phyloP scores from a whole-genome alignment of 2,888 invertebrate genomes.

The Cenopis cana region DNA sequence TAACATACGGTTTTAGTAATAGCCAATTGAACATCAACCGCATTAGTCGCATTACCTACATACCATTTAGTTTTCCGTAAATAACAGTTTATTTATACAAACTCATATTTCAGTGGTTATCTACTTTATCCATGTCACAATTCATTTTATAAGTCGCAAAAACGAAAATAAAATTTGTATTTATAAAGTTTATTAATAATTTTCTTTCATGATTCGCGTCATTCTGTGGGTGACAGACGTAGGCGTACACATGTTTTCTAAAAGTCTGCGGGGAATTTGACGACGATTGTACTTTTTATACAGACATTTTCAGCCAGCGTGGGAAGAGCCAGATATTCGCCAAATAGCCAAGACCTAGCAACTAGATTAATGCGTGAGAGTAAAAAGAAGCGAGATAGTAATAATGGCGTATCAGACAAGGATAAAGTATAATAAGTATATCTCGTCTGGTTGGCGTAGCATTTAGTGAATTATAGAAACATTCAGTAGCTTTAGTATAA shows the following conservation, averaged over 20 bases:
- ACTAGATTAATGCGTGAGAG: not conserved
- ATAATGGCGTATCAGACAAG: too few relatives aligned
- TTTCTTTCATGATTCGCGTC: constrained; percentile 33
- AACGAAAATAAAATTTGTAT: constrained; percentile 26
- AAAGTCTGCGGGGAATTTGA: not conserved
- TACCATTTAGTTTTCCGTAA: constrained; percentile 11
- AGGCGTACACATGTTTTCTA: constrained; percentile 9
- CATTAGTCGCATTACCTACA: not conserved
- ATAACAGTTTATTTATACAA: not conserved
- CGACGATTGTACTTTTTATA: too few relatives aligned
- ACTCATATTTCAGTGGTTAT: not conserved
- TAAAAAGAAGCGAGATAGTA: too few relatives aligned
- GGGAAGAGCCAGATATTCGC: not conserved
- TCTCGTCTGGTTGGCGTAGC: too few relatives aligned
- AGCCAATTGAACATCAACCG: constrained; percentile 9
- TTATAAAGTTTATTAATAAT: constrained; percentile 21
- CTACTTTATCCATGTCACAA: not conserved
- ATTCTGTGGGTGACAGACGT: constrained; percentile 3
- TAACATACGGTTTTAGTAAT: constrained; percentile 21
- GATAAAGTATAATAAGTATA: too few relatives aligned
- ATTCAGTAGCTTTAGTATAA: too few relatives aligned
- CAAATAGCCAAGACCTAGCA: not conserved
- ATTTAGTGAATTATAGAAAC: constrained; percentile 6
- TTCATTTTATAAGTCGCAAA: constrained; percentile 17
- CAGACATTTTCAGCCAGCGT: too few relatives aligned